Percentiles rank a stretch among this genome's conserved stretches.
These are phyloP conservation scores for Drosophila quadrilineata DNA, from an alignment of 1,140 invertebrate genomes.

Conservation along the genomic window DNA sequence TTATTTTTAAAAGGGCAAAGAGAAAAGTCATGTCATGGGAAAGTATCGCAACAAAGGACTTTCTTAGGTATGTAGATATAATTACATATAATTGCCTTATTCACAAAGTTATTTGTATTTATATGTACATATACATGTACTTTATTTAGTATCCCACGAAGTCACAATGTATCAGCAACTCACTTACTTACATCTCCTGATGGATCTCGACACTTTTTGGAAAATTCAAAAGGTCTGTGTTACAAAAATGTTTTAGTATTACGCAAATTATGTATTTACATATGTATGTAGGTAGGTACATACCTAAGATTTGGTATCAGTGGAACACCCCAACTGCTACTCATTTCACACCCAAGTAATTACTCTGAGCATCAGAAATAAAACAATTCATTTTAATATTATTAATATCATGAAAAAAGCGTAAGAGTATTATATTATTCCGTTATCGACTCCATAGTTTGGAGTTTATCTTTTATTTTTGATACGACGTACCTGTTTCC, in stretches of 20 bases:
- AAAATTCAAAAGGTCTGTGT: conserved; percentile 83
- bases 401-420: too few species aligned
- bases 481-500: too few species aligned
- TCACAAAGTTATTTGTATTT: background rate
- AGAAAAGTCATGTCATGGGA: conserved; percentile 76
- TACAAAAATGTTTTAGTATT: too few species aligned
- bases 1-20: too few species aligned
- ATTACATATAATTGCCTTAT: background rate
- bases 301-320: too few species aligned
- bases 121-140: background rate
- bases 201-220: conserved; percentile 88
- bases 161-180: conserved; percentile 86
- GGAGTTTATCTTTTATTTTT: too few species aligned
- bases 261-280: too few species aligned
- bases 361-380: too few species aligned
- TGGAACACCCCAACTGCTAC: too few species aligned
- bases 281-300: background rate
- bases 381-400: background rate
- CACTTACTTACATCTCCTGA: conserved; percentile 90
- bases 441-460: too few species aligned
- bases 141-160: conserved; percentile 58
- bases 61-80: conserved; percentile 55
- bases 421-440: too few species aligned
- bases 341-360: too few species aligned
- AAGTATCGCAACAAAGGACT: conserved; percentile 70